phyloP scores from a whole-genome alignment of 2,113 vertebrate genomes.

The Ceyx cyanopectus region DNA sequence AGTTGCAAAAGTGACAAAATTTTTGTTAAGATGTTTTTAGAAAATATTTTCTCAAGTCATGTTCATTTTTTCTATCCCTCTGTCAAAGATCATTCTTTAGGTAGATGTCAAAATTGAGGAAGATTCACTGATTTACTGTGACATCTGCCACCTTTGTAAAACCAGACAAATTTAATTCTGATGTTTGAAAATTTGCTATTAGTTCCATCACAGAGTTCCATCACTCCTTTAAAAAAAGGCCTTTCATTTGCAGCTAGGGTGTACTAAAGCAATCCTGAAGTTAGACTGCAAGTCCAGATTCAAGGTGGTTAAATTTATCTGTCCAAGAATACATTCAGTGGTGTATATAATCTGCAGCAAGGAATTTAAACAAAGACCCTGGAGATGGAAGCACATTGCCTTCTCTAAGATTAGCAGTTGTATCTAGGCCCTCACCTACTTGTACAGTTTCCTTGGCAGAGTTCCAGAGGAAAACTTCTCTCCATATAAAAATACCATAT shows the following conservation, averaged over 20 bases:
- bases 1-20: background rate
- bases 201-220: background rate
- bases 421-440: constrained; percentile 3
- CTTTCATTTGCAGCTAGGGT: background rate
- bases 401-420: background rate
- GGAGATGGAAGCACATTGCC: background rate
- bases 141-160: background rate
- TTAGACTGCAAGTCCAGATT: background rate
- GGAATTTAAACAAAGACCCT: constrained; percentile 37
- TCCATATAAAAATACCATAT: constrained; percentile 3
- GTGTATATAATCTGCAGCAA: background rate
- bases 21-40: background rate
- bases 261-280: background rate
- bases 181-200: background rate
- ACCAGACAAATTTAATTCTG: background rate
- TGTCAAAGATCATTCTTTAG: background rate
- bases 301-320: background rate
- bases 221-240: background rate
- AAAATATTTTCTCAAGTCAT: background rate
- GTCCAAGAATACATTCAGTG: background rate
- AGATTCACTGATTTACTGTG: background rate
- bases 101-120: background rate
- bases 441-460: background rate
- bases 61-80: background rate
- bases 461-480: background rate